Evolutionary conservation across 1,140 invertebrate genomes (phyloP), one percentile per base, ranked within the genome.

Genomic region (Steinernema feltiae): DNA sequence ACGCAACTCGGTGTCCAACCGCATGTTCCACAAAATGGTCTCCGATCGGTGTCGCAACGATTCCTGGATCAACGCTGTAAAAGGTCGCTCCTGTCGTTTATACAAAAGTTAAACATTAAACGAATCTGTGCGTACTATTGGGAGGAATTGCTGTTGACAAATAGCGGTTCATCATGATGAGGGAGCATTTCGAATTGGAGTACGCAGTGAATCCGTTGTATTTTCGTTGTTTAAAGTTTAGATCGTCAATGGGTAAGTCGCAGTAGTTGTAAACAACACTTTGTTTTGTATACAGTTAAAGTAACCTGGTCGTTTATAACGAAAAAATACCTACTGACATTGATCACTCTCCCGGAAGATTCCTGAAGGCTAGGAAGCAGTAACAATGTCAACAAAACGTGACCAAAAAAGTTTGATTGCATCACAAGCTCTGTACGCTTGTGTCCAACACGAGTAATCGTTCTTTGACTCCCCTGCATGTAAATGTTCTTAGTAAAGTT

Each of bases 41-140:
- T 3, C 53, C 53, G 15, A 63, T 63, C 15, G 53, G 53, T 15
- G 53, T 63, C 3, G 53, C 53, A 15, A 63, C 53, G 24, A 63
- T 63, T 63, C 53, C 53, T n/a, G 53, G 53, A 27, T 63, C 53
- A 27, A 63, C 53, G 53, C 53, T 63, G 53, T 63, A 63, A 21
- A 63, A n/a, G n/a, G n/a, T n/a, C n/a, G n/a, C n/a, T n/a, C n/a
- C n/a, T n/a, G n/a, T n/a, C n/a, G n/a, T n/a, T n/a, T n/a, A n/a
- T n/a, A n/a, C n/a, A n/a, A n/a, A n/a, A 63, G 12, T 15, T 3
- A 12, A 27, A 15, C 24, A 15, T 21, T 63, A 63, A 63, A 63
- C 7, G 15, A 27, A 63, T 63, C 12, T 63, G 12, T 63, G 3
- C 3, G 53, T 27, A 27, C 53, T 15, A 7, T 21, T 63, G 7